Conservation (phyloP, 37 sponge, comb jelly and placozoan genomes). For the Ianthella basta region DNA sequence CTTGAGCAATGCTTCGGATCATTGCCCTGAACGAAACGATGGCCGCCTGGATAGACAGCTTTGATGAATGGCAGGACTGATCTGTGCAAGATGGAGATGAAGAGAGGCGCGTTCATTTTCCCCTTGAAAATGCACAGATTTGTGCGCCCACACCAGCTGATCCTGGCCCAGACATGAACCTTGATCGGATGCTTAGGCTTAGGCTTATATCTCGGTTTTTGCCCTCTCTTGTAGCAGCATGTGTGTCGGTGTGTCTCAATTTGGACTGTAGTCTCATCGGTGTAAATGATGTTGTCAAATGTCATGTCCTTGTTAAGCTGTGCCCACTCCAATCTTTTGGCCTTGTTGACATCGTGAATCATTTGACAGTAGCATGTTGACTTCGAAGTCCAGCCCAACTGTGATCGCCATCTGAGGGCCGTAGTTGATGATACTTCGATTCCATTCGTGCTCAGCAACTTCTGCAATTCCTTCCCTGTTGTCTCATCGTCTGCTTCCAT, state of each 20-base stretch:
- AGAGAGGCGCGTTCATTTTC: background rate
- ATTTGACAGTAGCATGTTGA: background rate
- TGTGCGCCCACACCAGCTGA: background rate
- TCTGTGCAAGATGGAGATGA: background rate
- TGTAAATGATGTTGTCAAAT: background rate
- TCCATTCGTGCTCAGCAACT: background rate
- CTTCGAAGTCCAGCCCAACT: background rate
- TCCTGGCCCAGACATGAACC: background rate
- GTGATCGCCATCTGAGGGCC: background rate
- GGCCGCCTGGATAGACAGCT: background rate
- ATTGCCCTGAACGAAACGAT: background rate
- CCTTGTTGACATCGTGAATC: background rate
- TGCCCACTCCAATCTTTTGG: background rate
- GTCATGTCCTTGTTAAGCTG: background rate
- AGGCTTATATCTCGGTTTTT: background rate
- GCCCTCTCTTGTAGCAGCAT: background rate
- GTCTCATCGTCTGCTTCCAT: background rate
- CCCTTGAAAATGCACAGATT: constrained; percentile 3
- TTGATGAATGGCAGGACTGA: background rate
- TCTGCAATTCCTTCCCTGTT: background rate
- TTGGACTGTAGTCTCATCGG: background rate
- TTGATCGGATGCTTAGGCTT: background rate
- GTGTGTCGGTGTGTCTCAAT: background rate
- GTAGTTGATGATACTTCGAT: background rate
- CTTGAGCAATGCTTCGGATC: background rate